Conservation (phyloP, 2,888 invertebrate species). For the Acanthoscelides obtectus region DNA sequence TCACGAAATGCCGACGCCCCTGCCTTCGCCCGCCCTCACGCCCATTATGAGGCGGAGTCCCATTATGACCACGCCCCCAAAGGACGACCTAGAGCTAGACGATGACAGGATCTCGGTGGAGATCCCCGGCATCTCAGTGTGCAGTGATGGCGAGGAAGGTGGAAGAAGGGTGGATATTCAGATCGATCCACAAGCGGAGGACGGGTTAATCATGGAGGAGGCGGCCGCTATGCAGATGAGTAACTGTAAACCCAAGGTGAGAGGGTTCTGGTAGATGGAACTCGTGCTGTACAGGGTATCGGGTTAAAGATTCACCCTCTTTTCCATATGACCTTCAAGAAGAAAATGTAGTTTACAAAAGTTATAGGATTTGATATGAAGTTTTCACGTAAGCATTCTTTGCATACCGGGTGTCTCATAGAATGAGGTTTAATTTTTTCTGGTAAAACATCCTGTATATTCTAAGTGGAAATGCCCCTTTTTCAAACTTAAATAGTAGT, state of each 20-base stretch:
- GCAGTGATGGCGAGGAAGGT: conserved; percentile 43
- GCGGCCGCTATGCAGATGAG: conserved; percentile 43
- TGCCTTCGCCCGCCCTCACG: conserved; percentile 68
- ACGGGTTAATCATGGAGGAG: conserved; percentile 45
- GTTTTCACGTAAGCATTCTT: no score
- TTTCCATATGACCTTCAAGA: neutral
- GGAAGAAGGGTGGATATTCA: conserved; percentile 41
- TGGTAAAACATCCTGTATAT: no score
- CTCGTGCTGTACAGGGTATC: no score
- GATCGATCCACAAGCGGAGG: conserved; percentile 46
- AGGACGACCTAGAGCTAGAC: conserved; percentile 45
- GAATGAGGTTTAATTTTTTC: no score
- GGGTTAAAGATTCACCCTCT: no score
- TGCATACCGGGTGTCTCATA: no score
- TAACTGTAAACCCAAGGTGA: conserved; percentile 29
- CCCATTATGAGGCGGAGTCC: conserved; percentile 54
- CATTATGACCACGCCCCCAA: conserved; percentile 18
- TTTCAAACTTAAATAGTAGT: no score
- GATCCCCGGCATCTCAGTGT: conserved; percentile 43
- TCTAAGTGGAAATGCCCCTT: no score
- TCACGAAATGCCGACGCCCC: conserved; percentile 69
- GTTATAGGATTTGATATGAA: no score
- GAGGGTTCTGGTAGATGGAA: no score
- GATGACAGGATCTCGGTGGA: conserved; percentile 51
- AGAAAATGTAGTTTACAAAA: neutral